These are phyloP conservation scores for Betta splendens DNA, from an alignment of 2,797 vertebrate species.

Conservation along the genomic window DNA sequence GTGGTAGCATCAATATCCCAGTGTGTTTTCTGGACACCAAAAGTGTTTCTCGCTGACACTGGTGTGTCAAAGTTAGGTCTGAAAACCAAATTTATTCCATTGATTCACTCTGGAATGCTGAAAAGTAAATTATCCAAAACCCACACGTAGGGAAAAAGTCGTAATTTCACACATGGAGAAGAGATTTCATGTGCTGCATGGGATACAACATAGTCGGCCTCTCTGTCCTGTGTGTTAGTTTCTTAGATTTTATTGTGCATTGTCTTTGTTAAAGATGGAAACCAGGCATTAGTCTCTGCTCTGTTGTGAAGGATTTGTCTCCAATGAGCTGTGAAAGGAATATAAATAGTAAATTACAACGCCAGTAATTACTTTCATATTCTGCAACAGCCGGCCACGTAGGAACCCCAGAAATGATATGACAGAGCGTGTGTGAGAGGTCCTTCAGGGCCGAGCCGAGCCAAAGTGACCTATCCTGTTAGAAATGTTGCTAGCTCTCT, in stretches of 20 bases:
- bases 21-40: neutral
- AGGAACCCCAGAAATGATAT: constrained; percentile 43
- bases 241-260: constrained; percentile 25
- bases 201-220: constrained; percentile 19
- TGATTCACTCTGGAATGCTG: constrained; percentile 16
- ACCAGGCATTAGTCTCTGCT: constrained; percentile 35
- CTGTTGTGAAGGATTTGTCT: constrained; percentile 44
- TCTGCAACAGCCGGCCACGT: constrained; percentile 42
- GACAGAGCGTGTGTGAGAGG: constrained; percentile 2
- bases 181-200: constrained; percentile 35
- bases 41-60: neutral
- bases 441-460: constrained; percentile 18
- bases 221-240: constrained; percentile 17
- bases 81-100: constrained; percentile 8
- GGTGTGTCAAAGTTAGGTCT: constrained; percentile 3
- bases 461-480: constrained; percentile 61
- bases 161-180: constrained; percentile 35
- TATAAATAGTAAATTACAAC: constrained; percentile 64
- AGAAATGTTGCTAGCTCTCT: constrained; percentile 62
- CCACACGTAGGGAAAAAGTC: constrained; percentile 7
- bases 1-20: constrained; percentile 17
- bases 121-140: constrained; percentile 21
- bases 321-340: constrained; percentile 55
- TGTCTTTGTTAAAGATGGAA: constrained; percentile 30
- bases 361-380: constrained; percentile 71